phyloP scores from a whole-genome alignment of 2,797 vertebrate species.

The Pseudochirops corinnae region DNA sequence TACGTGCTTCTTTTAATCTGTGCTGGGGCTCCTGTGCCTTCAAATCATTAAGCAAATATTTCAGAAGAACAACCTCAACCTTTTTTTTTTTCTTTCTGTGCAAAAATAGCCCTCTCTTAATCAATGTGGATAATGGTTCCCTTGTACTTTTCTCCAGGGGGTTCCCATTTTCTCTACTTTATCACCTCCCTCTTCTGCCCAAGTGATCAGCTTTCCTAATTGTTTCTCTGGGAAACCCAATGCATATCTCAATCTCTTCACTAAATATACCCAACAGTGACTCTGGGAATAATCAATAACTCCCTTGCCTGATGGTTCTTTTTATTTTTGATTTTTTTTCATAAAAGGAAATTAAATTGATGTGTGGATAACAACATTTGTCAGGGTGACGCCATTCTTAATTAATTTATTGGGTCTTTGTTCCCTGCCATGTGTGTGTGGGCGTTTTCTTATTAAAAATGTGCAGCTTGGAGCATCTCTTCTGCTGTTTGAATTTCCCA shows the following conservation, averaged over 20 bases:
- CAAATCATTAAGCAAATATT: slow-evolving; percentile 28
- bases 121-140: slow-evolving; percentile 27
- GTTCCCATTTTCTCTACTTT: slow-evolving; percentile 46
- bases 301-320: slow-evolving; percentile 19
- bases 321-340: slow-evolving; percentile 47
- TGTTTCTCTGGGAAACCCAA: slow-evolving; percentile 60
- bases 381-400: slow-evolving; percentile 67
- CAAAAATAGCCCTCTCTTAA: neutral
- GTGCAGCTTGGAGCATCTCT: slow-evolving; percentile 39
- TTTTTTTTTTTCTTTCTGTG: slow-evolving; percentile 42
- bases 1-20: slow-evolving; percentile 49
- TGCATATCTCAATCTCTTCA: slow-evolving; percentile 63
- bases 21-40: slow-evolving; percentile 42
- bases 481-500: slow-evolving; percentile 60
- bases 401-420: slow-evolving; percentile 72
- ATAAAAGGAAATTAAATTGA: slow-evolving; percentile 68
- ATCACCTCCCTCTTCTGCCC: slow-evolving; percentile 14
- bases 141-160: slow-evolving; percentile 36
- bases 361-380: slow-evolving; percentile 59
- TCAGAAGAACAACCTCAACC: slow-evolving; percentile 16
- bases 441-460: slow-evolving; percentile 66
- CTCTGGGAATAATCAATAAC: slow-evolving; percentile 63
- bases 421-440: slow-evolving; percentile 16
- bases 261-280: slow-evolving; percentile 58
- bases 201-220: slow-evolving; percentile 34